Evolutionary conservation across 2,888 invertebrate genomes (phyloP).

Genomic region (Drosophila melanosoma): DNA sequence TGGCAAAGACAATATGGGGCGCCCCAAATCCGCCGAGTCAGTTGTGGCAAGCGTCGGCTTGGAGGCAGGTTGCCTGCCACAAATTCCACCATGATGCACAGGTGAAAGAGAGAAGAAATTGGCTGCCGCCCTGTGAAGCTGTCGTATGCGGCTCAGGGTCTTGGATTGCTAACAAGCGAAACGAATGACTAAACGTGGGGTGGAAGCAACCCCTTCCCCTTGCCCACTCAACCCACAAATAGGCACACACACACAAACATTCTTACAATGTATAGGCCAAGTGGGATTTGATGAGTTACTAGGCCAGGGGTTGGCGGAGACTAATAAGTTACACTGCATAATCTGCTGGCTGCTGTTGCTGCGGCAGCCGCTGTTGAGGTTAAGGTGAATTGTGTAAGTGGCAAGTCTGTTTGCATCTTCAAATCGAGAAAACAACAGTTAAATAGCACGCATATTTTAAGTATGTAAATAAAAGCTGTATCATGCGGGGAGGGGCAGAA

Average conservation of each 20-base stretch:
- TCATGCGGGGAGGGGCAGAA: neutral
- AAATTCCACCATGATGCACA: slow-evolving; percentile 54
- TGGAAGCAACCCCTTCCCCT: slow-evolving; percentile 4
- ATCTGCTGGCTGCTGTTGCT: slow-evolving; percentile 33
- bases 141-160: slow-evolving; percentile 36
- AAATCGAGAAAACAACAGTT: slow-evolving; percentile 2
- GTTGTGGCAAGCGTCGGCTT: slow-evolving; percentile 12
- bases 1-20: slow-evolving; percentile 27
- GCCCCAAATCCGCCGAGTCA: slow-evolving; percentile 62
- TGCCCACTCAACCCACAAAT: slow-evolving; percentile 13
- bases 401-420: neutral
- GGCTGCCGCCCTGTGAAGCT: slow-evolving; percentile 46
- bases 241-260: slow-evolving; percentile 22
- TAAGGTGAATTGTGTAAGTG: slow-evolving; percentile 41
- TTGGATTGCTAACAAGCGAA: slow-evolving; percentile 72
- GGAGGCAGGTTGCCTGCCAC: neutral
- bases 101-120: slow-evolving; percentile 35
- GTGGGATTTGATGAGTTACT: slow-evolving; percentile 38
- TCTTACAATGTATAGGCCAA: slow-evolving; percentile 49
- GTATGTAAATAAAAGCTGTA: neutral
- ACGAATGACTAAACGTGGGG: slow-evolving; percentile 69
- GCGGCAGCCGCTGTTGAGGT: slow-evolving; percentile 35
- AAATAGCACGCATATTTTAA: neutral
- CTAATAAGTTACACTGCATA: slow-evolving; percentile 51
- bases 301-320: slow-evolving; percentile 2